phyloP scores from a whole-genome alignment of 2,797 vertebrate species.

The Aulostomus chinensis region DNA sequence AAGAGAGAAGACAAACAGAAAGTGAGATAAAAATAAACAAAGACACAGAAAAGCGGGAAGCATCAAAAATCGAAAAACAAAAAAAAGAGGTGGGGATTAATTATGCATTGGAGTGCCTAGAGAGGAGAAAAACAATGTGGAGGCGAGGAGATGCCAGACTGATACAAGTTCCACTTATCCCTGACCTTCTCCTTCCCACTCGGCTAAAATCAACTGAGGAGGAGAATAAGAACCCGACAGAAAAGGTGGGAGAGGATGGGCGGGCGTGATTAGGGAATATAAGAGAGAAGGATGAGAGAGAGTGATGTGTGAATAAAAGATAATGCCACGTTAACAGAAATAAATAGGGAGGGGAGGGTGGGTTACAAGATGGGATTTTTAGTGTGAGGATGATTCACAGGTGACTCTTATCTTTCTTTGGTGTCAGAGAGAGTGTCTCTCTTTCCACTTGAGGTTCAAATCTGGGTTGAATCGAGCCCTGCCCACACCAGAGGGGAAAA shows the following conservation, averaged over 20 bases:
- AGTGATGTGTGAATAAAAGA: no score
- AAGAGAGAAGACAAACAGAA: background rate
- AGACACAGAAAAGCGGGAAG: background rate
- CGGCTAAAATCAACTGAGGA: conserved; percentile 6
- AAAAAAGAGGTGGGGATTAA: conserved; percentile 28
- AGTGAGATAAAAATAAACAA: background rate
- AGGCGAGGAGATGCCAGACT: conserved; percentile 45
- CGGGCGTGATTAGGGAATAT: background rate
- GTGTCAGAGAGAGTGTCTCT: no score
- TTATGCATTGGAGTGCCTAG: conserved; percentile 47
- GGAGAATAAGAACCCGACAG: conserved; percentile 1
- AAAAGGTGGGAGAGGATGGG: background rate
- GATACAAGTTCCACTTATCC: conserved; percentile 55
- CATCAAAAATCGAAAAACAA: conserved; percentile 27
- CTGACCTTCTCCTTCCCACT: conserved; percentile 45
- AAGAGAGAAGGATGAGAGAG: background rate
- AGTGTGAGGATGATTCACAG: no score
- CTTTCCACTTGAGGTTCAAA: no score
- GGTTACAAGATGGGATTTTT: background rate
- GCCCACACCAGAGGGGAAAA: no score
- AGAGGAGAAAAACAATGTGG: conserved; percentile 48
- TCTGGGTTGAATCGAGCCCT: no score
- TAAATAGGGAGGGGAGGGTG: background rate
- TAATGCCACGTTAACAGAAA: no score
- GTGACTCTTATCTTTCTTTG: no score